phyloP scores from a whole-genome alignment of 2,113 vertebrate species.

The Osmerus eperlanus region DNA sequence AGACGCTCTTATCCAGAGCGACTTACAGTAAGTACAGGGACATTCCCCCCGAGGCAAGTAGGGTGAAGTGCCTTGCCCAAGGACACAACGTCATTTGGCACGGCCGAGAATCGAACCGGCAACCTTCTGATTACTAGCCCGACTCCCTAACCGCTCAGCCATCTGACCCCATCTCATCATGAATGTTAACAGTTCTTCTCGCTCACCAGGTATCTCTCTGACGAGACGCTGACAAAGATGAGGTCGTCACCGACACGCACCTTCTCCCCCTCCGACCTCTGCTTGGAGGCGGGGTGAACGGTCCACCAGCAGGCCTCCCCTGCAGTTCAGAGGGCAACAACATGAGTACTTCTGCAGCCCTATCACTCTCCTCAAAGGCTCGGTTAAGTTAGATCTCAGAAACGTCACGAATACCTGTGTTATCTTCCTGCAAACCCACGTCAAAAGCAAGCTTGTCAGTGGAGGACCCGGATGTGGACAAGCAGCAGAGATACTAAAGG shows the following conservation, averaged over 20 bases:
- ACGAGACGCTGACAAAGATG: constrained; percentile 91
- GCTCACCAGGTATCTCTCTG: constrained; percentile 93
- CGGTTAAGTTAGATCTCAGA: neutral
- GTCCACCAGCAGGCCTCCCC: constrained; percentile 83
- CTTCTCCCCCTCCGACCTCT: constrained; percentile 93
- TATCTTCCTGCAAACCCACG: constrained; percentile 88
- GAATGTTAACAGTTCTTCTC: too few species aligned
- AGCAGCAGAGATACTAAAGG: constrained; percentile 86
- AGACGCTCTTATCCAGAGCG: too few species aligned
- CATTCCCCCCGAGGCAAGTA: too few species aligned
- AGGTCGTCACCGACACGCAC: constrained; percentile 93
- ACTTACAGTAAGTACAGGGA: too few species aligned
- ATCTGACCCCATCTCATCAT: too few species aligned
- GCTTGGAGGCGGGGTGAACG: constrained; percentile 71
- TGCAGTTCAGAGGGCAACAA: constrained; percentile 18
- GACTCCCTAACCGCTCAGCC: too few species aligned
- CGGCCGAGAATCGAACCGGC: too few species aligned
- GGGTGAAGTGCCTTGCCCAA: too few species aligned
- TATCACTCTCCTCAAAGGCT: neutral
- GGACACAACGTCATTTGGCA: too few species aligned
- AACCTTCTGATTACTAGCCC: too few species aligned
- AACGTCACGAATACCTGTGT: constrained; percentile 68
- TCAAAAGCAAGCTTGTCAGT: constrained; percentile 93
- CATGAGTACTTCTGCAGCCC: neutral
- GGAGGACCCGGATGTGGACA: constrained; percentile 86